A percentile compares a stretch with the other conserved stretches of the same genome.
These are phyloP conservation scores for Zaprionus africanus DNA, from an alignment of 1,140 invertebrate species.

Conservation along the genomic window DNA sequence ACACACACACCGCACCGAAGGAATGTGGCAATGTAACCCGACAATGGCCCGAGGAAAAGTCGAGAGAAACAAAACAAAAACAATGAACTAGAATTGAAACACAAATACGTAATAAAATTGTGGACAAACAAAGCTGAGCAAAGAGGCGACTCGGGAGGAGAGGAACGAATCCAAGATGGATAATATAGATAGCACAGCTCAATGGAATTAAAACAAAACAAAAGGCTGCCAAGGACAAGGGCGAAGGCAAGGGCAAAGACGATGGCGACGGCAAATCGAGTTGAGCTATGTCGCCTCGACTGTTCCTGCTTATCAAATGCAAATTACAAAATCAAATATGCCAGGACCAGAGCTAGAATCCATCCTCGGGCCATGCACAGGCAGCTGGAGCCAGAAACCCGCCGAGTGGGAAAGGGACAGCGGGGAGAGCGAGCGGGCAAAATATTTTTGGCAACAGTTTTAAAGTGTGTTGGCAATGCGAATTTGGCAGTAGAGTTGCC, in stretches of 20 bases:
- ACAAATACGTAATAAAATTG: conserved; percentile 56
- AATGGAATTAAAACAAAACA: conserved; percentile 80
- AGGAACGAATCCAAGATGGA: conserved; percentile 40
- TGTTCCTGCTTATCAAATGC: conserved; percentile 71
- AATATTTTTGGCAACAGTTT: conserved; percentile 43
- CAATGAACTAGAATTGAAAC: conserved; percentile 33
- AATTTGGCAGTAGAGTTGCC: background rate
- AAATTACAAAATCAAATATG: conserved; percentile 79
- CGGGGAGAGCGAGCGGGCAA: conserved; percentile 1
- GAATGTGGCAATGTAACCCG: conserved; percentile 37
- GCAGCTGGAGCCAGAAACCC: conserved; percentile 5
- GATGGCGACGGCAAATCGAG: conserved; percentile 30
- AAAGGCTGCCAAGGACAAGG: conserved; percentile 53
- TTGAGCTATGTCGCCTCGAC: conserved; percentile 35
- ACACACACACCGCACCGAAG: background rate
- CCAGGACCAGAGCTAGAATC: conserved; percentile 38
- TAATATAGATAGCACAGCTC: conserved; percentile 62
- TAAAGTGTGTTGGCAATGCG: conserved; percentile 1
- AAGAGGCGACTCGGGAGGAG: background rate
- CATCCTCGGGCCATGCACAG: conserved; percentile 20
- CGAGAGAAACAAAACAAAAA: conserved; percentile 17
- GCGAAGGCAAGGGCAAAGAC: background rate
- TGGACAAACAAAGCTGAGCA: conserved; percentile 35
- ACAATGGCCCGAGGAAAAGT: conserved; percentile 30
- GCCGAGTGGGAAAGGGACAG: background rate